These are phyloP conservation scores for Dasyurus viverrinus DNA, from an alignment of 2,113 vertebrate species.

Conservation along the genomic window DNA sequence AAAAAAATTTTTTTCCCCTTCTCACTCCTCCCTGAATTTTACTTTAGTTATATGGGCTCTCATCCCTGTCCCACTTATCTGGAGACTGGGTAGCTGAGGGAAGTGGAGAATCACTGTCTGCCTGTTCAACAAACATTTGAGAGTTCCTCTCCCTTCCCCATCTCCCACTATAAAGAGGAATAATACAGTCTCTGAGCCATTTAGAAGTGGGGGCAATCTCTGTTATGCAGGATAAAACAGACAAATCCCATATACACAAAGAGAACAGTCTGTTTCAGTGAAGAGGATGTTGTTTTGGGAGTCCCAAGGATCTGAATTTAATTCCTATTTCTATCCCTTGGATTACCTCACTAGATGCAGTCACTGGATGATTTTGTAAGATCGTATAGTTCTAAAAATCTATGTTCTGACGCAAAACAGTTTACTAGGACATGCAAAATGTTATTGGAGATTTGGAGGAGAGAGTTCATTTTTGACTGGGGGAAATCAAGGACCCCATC, in stretches of 20 bases:
- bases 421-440: background rate
- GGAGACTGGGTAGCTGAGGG: background rate
- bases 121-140: background rate
- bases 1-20: background rate
- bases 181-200: background rate
- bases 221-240: background rate
- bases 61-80: background rate
- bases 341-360: background rate
- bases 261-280: background rate
- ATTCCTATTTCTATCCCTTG: background rate
- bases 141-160: background rate
- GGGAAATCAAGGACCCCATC: background rate
- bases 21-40: slow-evolving; percentile 2
- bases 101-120: background rate
- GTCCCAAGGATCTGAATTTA: background rate
- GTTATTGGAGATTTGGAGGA: background rate
- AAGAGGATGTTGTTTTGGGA: background rate
- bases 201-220: background rate
- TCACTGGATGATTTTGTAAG: background rate
- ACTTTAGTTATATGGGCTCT: slow-evolving; percentile 5
- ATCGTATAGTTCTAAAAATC: background rate
- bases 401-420: background rate
- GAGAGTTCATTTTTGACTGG: background rate
- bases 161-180: background rate
- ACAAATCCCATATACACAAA: background rate